Conservation (phyloP, 1,140 invertebrate genomes). For the Ceratitis capitata region DNA sequence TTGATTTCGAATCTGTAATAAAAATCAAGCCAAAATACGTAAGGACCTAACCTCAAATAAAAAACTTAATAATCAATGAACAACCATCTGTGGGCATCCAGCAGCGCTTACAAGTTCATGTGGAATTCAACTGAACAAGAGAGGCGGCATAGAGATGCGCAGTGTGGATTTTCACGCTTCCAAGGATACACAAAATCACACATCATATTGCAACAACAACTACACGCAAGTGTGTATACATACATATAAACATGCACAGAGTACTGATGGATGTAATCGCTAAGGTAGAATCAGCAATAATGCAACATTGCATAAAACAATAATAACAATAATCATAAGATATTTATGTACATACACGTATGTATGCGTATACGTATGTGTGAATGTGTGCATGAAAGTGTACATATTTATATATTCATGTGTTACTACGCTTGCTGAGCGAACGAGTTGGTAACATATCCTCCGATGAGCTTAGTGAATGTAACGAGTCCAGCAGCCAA, state of each 20-base stretch:
- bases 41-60: not conserved
- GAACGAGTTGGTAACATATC: not conserved
- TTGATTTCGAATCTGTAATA: no score
- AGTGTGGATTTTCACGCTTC: constrained; percentile 25
- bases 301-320: not conserved
- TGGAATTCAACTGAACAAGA: not conserved
- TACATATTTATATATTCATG: not conserved
- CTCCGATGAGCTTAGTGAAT: no score
- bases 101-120: constrained; percentile 23
- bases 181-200: not conserved
- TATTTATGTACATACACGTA: not conserved
- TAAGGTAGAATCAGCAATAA: not conserved
- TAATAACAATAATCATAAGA: constrained; percentile 26
- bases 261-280: constrained; percentile 32
- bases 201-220: no score
- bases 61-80: not conserved
- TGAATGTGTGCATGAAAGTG: not conserved
- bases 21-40: not conserved
- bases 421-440: not conserved
- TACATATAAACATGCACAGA: not conserved
- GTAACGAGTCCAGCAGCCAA: no score
- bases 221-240: not conserved
- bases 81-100: not conserved
- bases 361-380: not conserved
- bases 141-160: not conserved